phyloP scores from a whole-genome alignment of 2,888 invertebrate genomes.

The Ophraella communa region DNA sequence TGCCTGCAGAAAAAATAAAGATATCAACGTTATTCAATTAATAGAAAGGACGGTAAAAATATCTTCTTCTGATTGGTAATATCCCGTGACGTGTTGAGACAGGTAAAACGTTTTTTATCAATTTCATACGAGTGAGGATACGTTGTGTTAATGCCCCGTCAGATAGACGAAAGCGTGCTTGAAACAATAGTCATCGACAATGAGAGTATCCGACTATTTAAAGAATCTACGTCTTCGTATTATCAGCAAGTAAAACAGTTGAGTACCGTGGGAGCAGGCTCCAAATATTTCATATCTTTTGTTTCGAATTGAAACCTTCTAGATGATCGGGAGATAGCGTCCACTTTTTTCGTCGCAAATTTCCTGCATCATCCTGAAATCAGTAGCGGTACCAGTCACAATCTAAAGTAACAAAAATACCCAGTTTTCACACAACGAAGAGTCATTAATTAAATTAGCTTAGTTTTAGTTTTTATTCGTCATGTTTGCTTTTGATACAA shows the following conservation, averaged over 20 bases:
- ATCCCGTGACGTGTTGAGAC: too few species aligned
- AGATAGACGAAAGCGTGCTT: background rate
- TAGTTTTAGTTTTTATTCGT: too few species aligned
- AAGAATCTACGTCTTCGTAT: slow-evolving; percentile 3
- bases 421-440: too few species aligned
- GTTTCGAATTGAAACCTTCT: slow-evolving; percentile 31
- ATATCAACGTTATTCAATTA: too few species aligned
- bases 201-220: background rate
- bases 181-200: slow-evolving; percentile 3
- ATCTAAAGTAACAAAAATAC: background rate
- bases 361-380: slow-evolving; percentile 38
- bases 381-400: background rate
- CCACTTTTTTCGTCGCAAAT: slow-evolving; percentile 38
- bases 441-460: too few species aligned
- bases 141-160: background rate
- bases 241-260: slow-evolving; percentile 11
- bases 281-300: slow-evolving; percentile 34
- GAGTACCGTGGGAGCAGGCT: slow-evolving; percentile 32
- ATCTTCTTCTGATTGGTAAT: too few species aligned
- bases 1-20: too few species aligned
- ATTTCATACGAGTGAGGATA: background rate
- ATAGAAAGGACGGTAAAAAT: too few species aligned
- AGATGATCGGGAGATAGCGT: slow-evolving; percentile 34
- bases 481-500: too few species aligned
- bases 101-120: background rate